Conservation (phyloP, 2,888 invertebrate genomes). For the Mythimna albipuncta region DNA sequence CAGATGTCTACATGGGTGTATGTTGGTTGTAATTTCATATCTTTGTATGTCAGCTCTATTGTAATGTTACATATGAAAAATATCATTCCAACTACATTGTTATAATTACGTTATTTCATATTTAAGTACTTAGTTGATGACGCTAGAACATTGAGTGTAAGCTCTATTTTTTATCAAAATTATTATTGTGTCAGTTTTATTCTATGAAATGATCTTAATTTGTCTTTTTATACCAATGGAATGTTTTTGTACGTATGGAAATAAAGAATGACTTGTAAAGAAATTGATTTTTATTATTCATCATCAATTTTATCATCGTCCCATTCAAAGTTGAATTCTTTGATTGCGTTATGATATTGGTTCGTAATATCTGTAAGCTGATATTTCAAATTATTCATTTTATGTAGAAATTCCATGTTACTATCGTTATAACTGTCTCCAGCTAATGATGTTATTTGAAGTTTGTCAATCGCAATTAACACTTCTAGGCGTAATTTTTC, state of each 20-base stretch:
- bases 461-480: slow-evolving; percentile 62
- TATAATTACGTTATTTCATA: slow-evolving; percentile 47
- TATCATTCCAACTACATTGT: slow-evolving; percentile 70
- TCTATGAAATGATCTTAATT: slow-evolving; percentile 29
- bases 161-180: slow-evolving; percentile 33
- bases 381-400: slow-evolving; percentile 48
- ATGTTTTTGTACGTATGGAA: slow-evolving; percentile 49
- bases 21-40: slow-evolving; percentile 25
- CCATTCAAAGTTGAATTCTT: slow-evolving; percentile 25
- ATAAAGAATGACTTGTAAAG: slow-evolving; percentile 43
- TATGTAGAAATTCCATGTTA: slow-evolving; percentile 43
- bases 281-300: not conserved
- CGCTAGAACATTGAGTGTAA: slow-evolving; percentile 66
- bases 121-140: slow-evolving; percentile 66
- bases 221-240: slow-evolving; percentile 33
- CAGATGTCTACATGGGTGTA: not conserved
- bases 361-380: slow-evolving; percentile 49
- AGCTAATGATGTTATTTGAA: slow-evolving; percentile 38
- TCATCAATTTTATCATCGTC: not conserved
- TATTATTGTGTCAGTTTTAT: slow-evolving; percentile 17
- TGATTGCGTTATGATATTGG: slow-evolving; percentile 57
- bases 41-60: slow-evolving; percentile 8
- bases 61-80: slow-evolving; percentile 44
- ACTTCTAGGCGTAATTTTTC: slow-evolving; percentile 60
- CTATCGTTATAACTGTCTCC: slow-evolving; percentile 23